Conservation (phyloP, 2,113 vertebrate genomes). For the Bubo scandiacus region DNA sequence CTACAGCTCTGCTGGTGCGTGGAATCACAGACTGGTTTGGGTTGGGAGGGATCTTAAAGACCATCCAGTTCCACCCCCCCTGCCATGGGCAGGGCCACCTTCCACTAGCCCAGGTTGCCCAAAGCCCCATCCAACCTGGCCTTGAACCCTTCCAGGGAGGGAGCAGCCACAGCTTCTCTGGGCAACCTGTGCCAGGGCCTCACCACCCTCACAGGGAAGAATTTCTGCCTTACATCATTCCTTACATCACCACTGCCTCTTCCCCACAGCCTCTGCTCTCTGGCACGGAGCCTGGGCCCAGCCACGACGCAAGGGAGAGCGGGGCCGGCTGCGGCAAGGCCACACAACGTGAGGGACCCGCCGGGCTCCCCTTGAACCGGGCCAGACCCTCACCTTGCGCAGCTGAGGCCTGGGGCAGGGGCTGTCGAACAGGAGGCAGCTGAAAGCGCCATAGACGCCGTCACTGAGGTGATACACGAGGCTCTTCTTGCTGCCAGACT, state of each 20-base stretch:
- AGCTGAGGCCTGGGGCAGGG: constrained; percentile 67
- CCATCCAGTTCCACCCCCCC: no score
- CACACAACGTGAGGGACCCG: rapidly evolving
- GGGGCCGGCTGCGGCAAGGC: neutral
- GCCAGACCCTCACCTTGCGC: constrained; percentile 65
- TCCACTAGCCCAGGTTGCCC: no score
- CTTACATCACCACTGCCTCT: no score
- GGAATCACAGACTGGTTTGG: no score
- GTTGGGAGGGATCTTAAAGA: no score
- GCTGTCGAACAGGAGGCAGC: constrained; percentile 77
- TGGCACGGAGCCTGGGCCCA: rapidly evolving
- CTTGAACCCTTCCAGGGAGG: no score
- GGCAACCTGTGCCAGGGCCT: no score
- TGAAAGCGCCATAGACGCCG: constrained; percentile 73
- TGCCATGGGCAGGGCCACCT: no score
- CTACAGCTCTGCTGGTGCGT: neutral
- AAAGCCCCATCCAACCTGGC: no score
- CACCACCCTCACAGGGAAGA: no score
- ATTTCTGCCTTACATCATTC: no score
- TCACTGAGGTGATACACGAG: constrained; percentile 73
- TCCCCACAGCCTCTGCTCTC: neutral
- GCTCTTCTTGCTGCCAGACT: constrained; percentile 49
- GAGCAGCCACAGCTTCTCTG: no score
- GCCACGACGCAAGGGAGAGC: rapidly evolving
- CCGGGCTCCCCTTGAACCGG: rapidly evolving